These are phyloP conservation scores for Byasa hedistus DNA, from an alignment of 2,888 invertebrate species.

Conservation along the genomic window DNA sequence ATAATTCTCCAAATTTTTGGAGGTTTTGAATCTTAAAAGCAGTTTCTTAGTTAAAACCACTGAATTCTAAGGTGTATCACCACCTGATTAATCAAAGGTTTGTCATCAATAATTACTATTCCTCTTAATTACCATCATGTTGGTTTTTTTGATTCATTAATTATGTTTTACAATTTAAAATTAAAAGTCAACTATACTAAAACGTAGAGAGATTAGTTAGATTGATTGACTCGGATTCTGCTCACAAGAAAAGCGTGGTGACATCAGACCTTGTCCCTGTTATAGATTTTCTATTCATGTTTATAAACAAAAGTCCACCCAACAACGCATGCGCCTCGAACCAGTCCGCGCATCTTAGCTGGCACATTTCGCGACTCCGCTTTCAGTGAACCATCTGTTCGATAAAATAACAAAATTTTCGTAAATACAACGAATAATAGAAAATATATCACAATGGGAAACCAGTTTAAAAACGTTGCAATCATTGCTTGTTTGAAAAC, in stretches of 20 bases:
- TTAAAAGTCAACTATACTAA: too few species aligned
- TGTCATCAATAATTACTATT: too few species aligned
- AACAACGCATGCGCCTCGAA: slow-evolving; percentile 15
- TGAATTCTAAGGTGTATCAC: too few species aligned
- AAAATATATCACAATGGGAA: slow-evolving; percentile 77
- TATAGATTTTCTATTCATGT: slow-evolving; percentile 25
- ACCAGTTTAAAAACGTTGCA: slow-evolving; percentile 85
- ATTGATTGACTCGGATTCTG: neutral
- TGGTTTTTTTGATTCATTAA: too few species aligned
- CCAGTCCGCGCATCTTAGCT: slow-evolving; percentile 23
- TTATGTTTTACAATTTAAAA: too few species aligned
- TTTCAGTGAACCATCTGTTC: slow-evolving; percentile 31
- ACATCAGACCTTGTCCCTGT: neutral
- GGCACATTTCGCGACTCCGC: slow-evolving; percentile 19
- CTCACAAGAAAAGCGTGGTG: neutral
- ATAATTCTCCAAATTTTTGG: too few species aligned
- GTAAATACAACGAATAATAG: slow-evolving; percentile 33
- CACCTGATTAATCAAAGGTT: too few species aligned
- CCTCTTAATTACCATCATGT: too few species aligned
- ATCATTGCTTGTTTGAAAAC: slow-evolving; percentile 89
- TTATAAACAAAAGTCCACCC: slow-evolving; percentile 11
- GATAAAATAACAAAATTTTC: slow-evolving; percentile 27
- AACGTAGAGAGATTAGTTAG: too few species aligned
- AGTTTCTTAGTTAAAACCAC: too few species aligned
- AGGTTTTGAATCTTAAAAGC: too few species aligned